Percentiles rank a stretch among this genome's conserved stretches.
Evolutionary conservation across 2,113 vertebrate genomes (phyloP).

Genomic region (Romanogobio albipinnatus): DNA sequence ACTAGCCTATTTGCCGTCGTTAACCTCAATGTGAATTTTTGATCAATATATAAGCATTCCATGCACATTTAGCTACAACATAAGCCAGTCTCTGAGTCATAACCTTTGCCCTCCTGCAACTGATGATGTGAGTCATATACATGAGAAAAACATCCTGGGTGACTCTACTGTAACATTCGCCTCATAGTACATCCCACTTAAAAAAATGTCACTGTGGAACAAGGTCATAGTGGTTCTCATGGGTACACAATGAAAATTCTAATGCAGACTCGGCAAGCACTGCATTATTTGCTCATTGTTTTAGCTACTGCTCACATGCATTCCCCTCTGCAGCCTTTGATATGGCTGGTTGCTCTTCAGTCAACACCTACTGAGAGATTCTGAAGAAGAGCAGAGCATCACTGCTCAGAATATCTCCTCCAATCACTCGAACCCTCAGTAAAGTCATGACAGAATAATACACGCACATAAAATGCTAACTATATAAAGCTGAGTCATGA

Average conservation of each 20-base stretch:
- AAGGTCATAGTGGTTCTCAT: background rate
- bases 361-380: slow-evolving; percentile 1
- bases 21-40: background rate
- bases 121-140: slow-evolving; percentile 9
- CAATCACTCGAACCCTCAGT: background rate
- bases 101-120: slow-evolving; percentile 5
- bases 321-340: slow-evolving; percentile 16
- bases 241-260: background rate
- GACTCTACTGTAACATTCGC: background rate
- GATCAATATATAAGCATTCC: too few species aligned
- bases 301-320: background rate
- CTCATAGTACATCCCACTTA: too few species aligned
- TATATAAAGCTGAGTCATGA: background rate
- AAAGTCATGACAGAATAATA: background rate
- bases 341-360: background rate
- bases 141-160: slow-evolving; percentile 21
- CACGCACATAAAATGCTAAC: background rate
- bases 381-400: slow-evolving; percentile 16
- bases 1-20: background rate
- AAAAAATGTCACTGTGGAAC: background rate
- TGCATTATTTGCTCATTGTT: background rate
- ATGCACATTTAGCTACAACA: background rate
- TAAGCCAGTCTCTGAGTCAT: background rate
- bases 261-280: background rate
- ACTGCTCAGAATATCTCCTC: slow-evolving; percentile 1